Evolutionary conservation across 2,888 invertebrate genomes (phyloP).

Genomic region (Pyrrhosoma nymphula): DNA sequence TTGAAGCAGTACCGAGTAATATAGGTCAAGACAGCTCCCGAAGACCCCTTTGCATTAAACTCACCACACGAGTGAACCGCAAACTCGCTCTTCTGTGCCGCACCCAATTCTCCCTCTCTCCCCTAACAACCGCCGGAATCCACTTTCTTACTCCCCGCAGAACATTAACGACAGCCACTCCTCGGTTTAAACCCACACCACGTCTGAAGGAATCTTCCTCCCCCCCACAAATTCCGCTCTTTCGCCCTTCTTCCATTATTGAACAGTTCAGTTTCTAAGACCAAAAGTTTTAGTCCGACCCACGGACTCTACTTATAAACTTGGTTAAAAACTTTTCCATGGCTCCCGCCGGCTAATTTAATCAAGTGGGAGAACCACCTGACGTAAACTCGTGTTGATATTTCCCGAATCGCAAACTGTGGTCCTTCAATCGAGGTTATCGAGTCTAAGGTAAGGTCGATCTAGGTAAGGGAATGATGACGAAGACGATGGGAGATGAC

Average conservation of each 20-base stretch:
- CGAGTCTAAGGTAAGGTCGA: not conserved
- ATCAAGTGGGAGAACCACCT: not conserved
- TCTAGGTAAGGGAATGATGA: not conserved
- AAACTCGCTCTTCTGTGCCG: not conserved
- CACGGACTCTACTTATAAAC: not conserved
- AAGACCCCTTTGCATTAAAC: not conserved
- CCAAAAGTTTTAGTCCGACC: not conserved
- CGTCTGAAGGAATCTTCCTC: not conserved
- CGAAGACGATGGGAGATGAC: not conserved
- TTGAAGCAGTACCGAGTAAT: not conserved
- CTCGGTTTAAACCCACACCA: not conserved
- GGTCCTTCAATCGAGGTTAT: not conserved
- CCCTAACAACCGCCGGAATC: not conserved
- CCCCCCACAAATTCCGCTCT: not conserved
- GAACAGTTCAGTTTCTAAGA: slow-evolving; percentile 6
- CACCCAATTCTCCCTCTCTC: not conserved
- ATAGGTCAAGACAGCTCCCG: not conserved
- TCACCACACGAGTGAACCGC: not conserved
- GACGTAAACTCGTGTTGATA: not conserved
- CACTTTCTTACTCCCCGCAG: not conserved
- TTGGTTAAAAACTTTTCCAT: not conserved
- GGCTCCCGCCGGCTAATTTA: not conserved
- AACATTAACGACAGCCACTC: not conserved
- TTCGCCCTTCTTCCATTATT: not conserved
- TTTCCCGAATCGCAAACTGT: not conserved